Evolutionary conservation across 2,888 invertebrate species (phyloP), one percentile per base, ranked within the genome.

Genomic region (Eristalis pertinax): DNA sequence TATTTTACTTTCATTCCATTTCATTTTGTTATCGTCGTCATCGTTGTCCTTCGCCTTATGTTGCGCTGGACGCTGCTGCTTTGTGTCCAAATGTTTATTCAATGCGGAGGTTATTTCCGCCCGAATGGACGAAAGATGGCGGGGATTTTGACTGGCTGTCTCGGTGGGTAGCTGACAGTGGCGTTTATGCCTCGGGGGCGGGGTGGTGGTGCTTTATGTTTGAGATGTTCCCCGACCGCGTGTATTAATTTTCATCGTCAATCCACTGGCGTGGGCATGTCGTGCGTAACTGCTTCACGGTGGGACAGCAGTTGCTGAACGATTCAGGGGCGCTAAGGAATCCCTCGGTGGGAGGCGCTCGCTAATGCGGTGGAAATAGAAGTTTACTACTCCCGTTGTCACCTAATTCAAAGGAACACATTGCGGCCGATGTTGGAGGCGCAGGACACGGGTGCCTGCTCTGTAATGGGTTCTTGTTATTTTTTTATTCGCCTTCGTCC

Each of bases 1-100:
- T 86, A 79, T 86, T 83, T 86, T 86, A 83, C 70, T 86, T 86
- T 75, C 78, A 72, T 79, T 86, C 74, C 83, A 86, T 86, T 75
- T 86, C 83, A 70, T 83, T 86, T 79, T 75, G 78, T 78, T 82
- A 65, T 83, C 60, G 77, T 38, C 67, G 29, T 77, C 58, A 19
- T 76, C 62, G 63, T 77, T 26, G 19, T 38, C 60, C 62, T 60
- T 35, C 70, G 76, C 81, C 84, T 72, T 82, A 77, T 82, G 85
- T 64, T 78, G 70, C 78, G 69, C 35, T 3, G 35, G 64, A 13
- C 32, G 68, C 69, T 58, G 60, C 63, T 74, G 69, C 67, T 78
- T 78, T 83, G 72, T 78, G 65, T 64, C 58, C 56, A 86, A 86
- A 79, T 86, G 86, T 83, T 83, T 86, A 86, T 86, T 86, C 86